phyloP scores from a whole-genome alignment of 1,140 invertebrate species.

The Drosophila ohnishii region DNA sequence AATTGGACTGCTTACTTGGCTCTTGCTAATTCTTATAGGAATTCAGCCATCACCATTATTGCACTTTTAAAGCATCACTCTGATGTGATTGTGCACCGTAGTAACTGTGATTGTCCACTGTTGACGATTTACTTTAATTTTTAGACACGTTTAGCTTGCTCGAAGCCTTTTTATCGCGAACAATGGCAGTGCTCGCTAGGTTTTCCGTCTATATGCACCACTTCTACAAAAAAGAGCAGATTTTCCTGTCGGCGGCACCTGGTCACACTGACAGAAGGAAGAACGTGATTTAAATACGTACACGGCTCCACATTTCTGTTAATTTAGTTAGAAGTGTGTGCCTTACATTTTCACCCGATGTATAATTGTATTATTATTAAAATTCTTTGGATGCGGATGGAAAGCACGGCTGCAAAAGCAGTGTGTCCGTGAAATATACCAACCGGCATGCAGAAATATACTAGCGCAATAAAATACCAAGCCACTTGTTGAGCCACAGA shows the following conservation, averaged over 20 bases:
- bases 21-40: conserved; percentile 21
- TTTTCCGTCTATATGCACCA: background rate
- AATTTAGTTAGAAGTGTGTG: too few relatives aligned
- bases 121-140: background rate
- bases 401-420: too few relatives aligned
- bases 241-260: background rate
- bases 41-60: conserved; percentile 15
- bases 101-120: background rate
- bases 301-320: too few relatives aligned
- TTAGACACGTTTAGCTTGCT: conserved; percentile 1
- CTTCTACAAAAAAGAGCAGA: background rate
- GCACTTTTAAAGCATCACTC: conserved; percentile 14
- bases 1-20: conserved; percentile 45
- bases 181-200: background rate
- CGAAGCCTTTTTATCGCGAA: conserved; percentile 4
- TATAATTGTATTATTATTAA: too few relatives aligned
- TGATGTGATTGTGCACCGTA: background rate
- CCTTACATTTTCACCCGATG: too few relatives aligned
- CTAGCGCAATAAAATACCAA: conserved; percentile 8
- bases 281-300: too few relatives aligned
- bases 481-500: conserved; percentile 8
- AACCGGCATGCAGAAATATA: background rate
- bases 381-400: too few relatives aligned
- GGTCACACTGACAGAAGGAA: background rate
- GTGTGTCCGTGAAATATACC: background rate